Evolutionary conservation across 2,888 invertebrate genomes (phyloP).

Genomic region (Drosophila subsilvestris): DNA sequence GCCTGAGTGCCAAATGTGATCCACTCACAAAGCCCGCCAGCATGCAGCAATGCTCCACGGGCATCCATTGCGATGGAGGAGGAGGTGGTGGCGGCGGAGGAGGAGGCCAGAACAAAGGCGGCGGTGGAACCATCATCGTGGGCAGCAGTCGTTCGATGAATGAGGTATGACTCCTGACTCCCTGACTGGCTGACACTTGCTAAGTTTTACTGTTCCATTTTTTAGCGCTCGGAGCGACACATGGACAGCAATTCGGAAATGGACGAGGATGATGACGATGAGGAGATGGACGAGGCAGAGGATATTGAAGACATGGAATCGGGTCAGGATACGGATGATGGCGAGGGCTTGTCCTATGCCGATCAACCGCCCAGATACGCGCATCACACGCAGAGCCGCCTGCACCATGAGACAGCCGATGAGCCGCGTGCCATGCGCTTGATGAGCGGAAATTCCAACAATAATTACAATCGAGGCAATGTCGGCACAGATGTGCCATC

Average conservation of each 20-base stretch:
- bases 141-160: conserved; percentile 78
- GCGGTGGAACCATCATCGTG: conserved; percentile 81
- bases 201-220: conserved; percentile 4
- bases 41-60: conserved; percentile 90
- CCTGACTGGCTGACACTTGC: neutral
- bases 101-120: conserved; percentile 59
- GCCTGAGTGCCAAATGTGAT: conserved; percentile 87
- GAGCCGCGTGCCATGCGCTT: conserved; percentile 82
- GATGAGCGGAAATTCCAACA: conserved; percentile 69
- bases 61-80: conserved; percentile 87
- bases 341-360: conserved; percentile 79
- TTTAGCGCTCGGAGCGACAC: conserved; percentile 68
- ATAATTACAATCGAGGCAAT: conserved; percentile 52
- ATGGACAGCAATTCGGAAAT: conserved; percentile 70
- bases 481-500: conserved; percentile 73
- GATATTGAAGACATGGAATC: conserved; percentile 76
- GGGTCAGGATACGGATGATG: conserved; percentile 74
- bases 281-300: conserved; percentile 73
- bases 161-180: conserved; percentile 55
- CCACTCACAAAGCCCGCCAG: conserved; percentile 88
- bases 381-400: conserved; percentile 80
- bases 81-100: conserved; percentile 57
- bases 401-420: conserved; percentile 82
- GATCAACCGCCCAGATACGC: conserved; percentile 82
- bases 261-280: conserved; percentile 74